Conservation (phyloP, 2,888 invertebrate species). For the Lycophotia porphyrea region DNA sequence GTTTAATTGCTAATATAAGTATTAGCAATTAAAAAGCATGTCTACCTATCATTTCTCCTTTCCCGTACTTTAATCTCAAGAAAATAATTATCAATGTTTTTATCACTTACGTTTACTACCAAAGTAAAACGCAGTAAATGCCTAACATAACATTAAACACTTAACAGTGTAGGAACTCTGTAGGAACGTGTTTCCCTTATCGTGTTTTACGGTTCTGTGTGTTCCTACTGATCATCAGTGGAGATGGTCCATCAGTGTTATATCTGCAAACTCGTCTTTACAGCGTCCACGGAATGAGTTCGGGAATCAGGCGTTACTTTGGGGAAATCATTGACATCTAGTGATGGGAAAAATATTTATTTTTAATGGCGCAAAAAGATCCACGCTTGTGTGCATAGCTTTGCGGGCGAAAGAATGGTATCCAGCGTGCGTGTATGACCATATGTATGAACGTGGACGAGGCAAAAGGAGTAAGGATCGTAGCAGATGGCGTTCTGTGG, state of each 20-base stretch:
- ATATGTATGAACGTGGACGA: no score
- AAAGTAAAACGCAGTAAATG: constrained; percentile 10
- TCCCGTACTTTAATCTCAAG: background rate
- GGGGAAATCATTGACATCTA: no score
- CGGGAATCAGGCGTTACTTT: no score
- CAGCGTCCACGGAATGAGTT: background rate
- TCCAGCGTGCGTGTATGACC: no score
- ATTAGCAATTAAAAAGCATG: background rate
- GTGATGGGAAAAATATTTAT: no score
- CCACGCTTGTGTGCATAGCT: no score
- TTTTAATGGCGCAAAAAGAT: no score
- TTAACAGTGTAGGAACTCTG: background rate
- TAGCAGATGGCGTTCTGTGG: no score
- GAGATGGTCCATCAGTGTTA: background rate
- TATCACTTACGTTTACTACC: constrained; percentile 11
- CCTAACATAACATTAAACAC: background rate
- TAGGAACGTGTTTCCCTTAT: background rate
- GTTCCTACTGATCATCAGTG: background rate
- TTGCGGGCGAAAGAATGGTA: no score
- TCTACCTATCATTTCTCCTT: constrained; percentile 1
- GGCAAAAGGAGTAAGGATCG: no score
- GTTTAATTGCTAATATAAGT: no score
- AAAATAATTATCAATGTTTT: constrained; percentile 21
- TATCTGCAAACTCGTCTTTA: background rate
- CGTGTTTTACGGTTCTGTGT: background rate